Evolutionary conservation across 2,888 invertebrate genomes (phyloP), one percentile per base, ranked within the genome.

Genomic region (Cryptus viduatorius): DNA sequence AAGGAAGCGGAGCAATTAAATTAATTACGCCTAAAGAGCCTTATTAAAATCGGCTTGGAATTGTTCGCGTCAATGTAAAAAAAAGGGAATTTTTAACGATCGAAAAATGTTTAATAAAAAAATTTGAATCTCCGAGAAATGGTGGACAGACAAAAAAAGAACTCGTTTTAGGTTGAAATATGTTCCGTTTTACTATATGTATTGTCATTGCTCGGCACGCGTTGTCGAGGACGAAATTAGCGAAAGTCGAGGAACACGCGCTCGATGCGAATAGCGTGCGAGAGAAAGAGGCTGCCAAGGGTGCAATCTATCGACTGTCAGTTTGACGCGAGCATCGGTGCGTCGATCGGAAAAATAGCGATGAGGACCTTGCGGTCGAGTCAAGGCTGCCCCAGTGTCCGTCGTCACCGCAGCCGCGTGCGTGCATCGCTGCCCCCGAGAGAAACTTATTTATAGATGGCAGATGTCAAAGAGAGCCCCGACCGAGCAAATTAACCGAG

Each of bases 341-440:
- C 84, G 84, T 84, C 79, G 69, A 75, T 79, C 59, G 84, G 82
- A 84, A 75, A 75, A 82, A 84, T 77, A 80, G 80, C 79, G 48
- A 78, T 67, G 82, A 85, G 81, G 86, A 86, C 84, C 84, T 86
- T 86, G 86, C 80, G 73, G 71, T 78, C 80, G 84, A 82, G 82
- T 86, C 86, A 86, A 86, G 86, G 86, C 86, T 86, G 69, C 29
- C 78, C 82, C 64, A 79, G 79, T 75, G 69, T 14, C 69, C 64
- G 73, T 84, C 80, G 77, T 73, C 68, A 24, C 67, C 72, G 68
- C 72, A 67, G 80, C 73, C 81, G 80, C 81, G 81, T 82, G 77
- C 77, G 50, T 73, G 81, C 79, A 84, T 84, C 78, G 75, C 65
- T 69, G 16, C 69, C 31, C 69, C 44, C 19, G 61, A 8, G 59